Evolutionary conservation across 2,113 vertebrate species (phyloP).

Genomic region (Calonectris borealis): DNA sequence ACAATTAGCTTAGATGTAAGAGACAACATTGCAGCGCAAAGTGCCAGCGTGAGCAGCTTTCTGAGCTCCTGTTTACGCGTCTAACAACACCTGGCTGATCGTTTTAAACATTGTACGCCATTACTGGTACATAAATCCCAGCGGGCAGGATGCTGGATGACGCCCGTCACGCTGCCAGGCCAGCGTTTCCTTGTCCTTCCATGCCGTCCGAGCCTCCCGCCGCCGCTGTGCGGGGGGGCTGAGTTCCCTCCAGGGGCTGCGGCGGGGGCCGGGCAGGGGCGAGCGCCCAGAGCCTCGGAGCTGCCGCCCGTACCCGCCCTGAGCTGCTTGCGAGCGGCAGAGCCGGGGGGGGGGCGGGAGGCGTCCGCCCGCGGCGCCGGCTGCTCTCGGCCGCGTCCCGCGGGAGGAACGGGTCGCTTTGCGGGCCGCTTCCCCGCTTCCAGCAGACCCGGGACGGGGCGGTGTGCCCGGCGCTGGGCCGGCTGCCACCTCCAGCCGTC

Average conservation of each 20-base stretch:
- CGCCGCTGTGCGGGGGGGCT: rapidly evolving
- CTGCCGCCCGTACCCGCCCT: background rate
- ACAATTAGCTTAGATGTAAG: background rate
- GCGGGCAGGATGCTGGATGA: background rate
- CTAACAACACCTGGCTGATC: rapidly evolving
- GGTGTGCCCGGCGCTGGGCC: rapidly evolving
- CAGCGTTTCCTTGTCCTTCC: too few species aligned
- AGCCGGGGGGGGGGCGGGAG: rapidly evolving
- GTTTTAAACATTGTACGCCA: rapidly evolving
- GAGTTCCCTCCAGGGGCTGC: background rate
- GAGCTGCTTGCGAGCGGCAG: too few species aligned
- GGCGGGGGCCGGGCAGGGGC: background rate
- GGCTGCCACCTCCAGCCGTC: rapidly evolving
- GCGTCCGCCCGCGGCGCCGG: rapidly evolving
- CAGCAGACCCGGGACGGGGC: rapidly evolving
- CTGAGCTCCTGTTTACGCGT: background rate
- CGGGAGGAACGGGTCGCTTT: too few species aligned
- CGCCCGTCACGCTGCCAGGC: background rate
- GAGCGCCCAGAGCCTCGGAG: background rate
- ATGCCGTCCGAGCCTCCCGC: rapidly evolving
- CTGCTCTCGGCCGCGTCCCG: rapidly evolving
- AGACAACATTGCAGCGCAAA: rapidly evolving
- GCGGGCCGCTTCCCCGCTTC: background rate
- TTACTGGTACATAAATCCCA: rapidly evolving
- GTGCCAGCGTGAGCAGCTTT: background rate